Evolutionary conservation across 1,140 invertebrate genomes (phyloP).

Genomic region (Caenorhabditis remanei): DNA sequence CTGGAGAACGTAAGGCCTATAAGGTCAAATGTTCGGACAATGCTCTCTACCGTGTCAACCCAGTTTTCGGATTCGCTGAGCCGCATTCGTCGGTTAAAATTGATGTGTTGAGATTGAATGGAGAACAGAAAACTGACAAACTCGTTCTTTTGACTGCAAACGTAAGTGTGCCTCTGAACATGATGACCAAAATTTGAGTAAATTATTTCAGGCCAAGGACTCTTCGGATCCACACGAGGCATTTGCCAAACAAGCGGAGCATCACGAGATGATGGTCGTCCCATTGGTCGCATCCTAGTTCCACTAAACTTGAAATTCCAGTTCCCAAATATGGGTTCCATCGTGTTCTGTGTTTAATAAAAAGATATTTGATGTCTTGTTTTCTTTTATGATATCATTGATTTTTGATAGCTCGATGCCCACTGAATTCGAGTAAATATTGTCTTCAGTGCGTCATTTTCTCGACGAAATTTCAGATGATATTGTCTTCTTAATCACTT

Average conservation of each 20-base stretch:
- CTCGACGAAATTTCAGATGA: not conserved
- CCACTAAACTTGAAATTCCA: constrained; percentile 7
- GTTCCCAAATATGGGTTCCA: not conserved
- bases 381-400: constrained; percentile 29
- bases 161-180: not conserved
- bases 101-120: constrained; percentile 70
- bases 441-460: not conserved
- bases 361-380: constrained; percentile 41
- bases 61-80: constrained; percentile 67
- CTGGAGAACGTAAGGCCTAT: constrained; percentile 64
- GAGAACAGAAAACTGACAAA: constrained; percentile 68
- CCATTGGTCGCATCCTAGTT: constrained; percentile 6
- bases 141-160: constrained; percentile 67
- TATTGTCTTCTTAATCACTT: not conserved
- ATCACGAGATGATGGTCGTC: constrained; percentile 39
- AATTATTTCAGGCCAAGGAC: constrained; percentile 31
- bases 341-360: constrained; percentile 6
- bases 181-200: not conserved
- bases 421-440: not conserved
- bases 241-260: constrained; percentile 38
- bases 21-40: constrained; percentile 71
- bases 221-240: constrained; percentile 12
- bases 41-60: constrained; percentile 66
- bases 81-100: constrained; percentile 58
- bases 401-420: not conserved